phyloP scores from a whole-genome alignment of 2,113 vertebrate genomes.

The Strix uralensis region DNA sequence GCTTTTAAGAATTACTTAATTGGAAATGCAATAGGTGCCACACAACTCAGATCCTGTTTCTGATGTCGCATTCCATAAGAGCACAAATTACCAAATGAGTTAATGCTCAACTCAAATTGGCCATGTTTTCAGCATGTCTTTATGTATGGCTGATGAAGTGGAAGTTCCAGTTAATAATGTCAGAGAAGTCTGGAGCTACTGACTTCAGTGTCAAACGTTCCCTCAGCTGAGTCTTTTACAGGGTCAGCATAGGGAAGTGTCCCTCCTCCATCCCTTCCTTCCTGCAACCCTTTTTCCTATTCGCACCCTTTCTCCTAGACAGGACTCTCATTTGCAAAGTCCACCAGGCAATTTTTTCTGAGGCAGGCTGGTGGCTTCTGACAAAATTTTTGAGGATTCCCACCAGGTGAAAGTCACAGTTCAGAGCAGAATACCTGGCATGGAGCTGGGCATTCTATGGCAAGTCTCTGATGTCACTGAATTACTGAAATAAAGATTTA shows the following conservation, averaged over 20 bases:
- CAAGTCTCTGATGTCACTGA: background rate
- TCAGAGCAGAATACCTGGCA: background rate
- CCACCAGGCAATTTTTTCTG: background rate
- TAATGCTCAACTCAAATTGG: background rate
- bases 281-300: background rate
- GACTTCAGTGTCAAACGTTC: background rate
- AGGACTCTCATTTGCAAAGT: background rate
- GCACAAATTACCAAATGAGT: background rate
- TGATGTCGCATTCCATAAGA: slow-evolving; percentile 11
- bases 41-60: background rate
- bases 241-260: background rate
- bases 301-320: background rate
- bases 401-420: background rate
- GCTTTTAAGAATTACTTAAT: background rate
- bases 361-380: background rate
- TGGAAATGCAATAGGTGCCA: background rate
- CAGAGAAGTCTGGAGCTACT: background rate
- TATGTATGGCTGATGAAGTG: background rate
- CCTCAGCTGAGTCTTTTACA: background rate
- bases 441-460: background rate
- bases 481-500: background rate
- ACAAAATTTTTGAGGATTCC: background rate
- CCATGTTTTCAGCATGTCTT: background rate
- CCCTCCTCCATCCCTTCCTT: background rate
- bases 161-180: slow-evolving; percentile 32